Evolutionary conservation across 2,888 invertebrate genomes (phyloP), one percentile per base, ranked within the genome.

Genomic region (Mesodorylaimus sp.): DNA sequence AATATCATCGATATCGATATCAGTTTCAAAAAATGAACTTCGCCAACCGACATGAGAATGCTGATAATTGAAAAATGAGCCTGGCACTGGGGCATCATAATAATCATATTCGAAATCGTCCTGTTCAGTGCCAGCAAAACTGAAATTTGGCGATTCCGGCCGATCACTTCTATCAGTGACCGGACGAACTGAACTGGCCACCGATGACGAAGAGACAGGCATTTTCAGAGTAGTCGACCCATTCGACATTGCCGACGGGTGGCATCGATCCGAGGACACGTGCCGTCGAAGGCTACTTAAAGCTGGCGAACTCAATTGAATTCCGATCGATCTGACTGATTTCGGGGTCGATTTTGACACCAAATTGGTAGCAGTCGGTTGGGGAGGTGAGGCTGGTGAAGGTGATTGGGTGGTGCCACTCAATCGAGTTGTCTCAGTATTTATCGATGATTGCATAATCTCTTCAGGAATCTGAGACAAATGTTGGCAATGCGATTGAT

Each of bases 91-190:
- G 27, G 13, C 24, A 13, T 43, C 44, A 24, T 25, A 43, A 43
- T 43, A 43, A 27, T 43, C 44, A 19, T 43, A 43, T 43, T 43
- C 44, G 27, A 43, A 43, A 26, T 43, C 44, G n/a, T n/a, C n/a
- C 10, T 10, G 41, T 21, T 39, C 41, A 7, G 21, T n/a, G 21
- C 41, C 41, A 10, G 41, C 21, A 7, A 10, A 16, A 21, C 41
- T 39, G 21, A 39, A 21, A 7, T 10, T 32, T 16, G 32, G 7
- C 32, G n/a, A n/a, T n/a, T n/a, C n/a, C n/a, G n/a, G n/a, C n/a
- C n/a, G n/a, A n/a, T n/a, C n/a, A n/a, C n/a, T n/a, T n/a, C n/a
- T n/a, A n/a, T n/a, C n/a, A n/a, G n/a, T n/a, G n/a, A n/a, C n/a
- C n/a, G n/a, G n/a, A n/a, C n/a, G n/a, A n/a, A n/a, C n/a, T n/a